These are phyloP conservation scores for Cebus imitator DNA, from an alignment of 2,113 vertebrate species.

Conservation along the genomic window DNA sequence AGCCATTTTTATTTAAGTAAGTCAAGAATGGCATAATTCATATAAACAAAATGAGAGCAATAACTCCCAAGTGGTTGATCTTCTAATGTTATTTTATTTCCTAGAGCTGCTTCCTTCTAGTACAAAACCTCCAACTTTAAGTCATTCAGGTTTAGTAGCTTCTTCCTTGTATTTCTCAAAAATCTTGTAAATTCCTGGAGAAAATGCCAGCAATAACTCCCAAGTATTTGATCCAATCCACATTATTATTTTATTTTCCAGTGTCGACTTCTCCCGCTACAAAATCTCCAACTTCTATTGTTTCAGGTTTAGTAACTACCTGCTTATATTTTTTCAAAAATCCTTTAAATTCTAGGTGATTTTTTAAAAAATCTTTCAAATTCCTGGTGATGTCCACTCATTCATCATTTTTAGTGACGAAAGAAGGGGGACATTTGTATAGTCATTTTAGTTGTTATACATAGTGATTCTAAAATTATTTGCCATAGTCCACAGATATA, in stretches of 20 bases:
- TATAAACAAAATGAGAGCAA: not conserved
- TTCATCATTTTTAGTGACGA: not conserved
- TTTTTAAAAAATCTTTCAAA: not conserved
- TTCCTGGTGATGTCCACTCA: not conserved
- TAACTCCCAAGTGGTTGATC: not conserved
- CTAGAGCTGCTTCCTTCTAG: not conserved
- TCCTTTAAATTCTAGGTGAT: not conserved
- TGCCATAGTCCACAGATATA: not conserved
- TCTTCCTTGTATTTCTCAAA: not conserved
- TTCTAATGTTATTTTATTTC: not conserved
- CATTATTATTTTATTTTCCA: not conserved
- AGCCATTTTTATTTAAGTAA: not conserved
- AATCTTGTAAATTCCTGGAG: not conserved
- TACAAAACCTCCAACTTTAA: not conserved
- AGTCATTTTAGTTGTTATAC: not conserved
- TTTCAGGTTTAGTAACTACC: conserved; percentile 40
- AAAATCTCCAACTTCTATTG: not conserved
- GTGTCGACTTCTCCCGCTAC: not conserved
- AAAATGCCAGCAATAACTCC: not conserved
- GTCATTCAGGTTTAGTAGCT: not conserved
- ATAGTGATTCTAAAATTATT: not conserved
- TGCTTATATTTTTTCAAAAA: conserved; percentile 10
- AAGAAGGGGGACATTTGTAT: not conserved
- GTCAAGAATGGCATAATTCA: not conserved
- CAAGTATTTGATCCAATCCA: not conserved